Evolutionary conservation across 2,113 vertebrate genomes (phyloP), one percentile per base, ranked within the genome.

Genomic region (Lagopus muta): DNA sequence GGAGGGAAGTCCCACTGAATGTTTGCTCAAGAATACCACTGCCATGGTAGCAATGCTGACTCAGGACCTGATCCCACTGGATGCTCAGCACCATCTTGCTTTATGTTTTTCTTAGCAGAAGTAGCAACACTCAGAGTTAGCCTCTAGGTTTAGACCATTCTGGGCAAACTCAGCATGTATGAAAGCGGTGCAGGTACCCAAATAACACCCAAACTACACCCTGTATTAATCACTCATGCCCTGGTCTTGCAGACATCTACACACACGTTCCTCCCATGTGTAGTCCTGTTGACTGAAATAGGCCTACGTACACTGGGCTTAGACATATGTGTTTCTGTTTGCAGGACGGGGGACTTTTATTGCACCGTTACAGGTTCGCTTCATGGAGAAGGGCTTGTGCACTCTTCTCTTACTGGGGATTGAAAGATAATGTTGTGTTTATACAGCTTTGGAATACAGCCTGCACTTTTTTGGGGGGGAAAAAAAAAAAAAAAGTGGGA

Each of bases 341-440:
- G 80, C 66, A 94, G 89, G 86, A 87, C 90, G 92, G 73, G 83
- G 80, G 58, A 86, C 61, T 79, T 30, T 4, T 61, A 82, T 82
- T 91, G 78, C 55, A 87, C 50, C 8, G 3, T 30, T 55, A 74
- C 64, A 94, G 71, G 79, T 94, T 75, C 3, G 0, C 34, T 85
- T 93, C 74, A 80, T 7, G 8, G 48, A 90, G 91, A 94, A 95
- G 84, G 84, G 66, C 67, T 92, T 90, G 43, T 57, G 67, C 43
- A 87, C 80, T 17, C 92, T 85, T 88, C 86, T 86, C 66, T 92
- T 70, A 48, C 82, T 89, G 95, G 97, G 97, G 95, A 80, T 88
- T 90, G 89, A 94, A 97, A 98, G 98, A 98, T 92, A 98, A 98
- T 98, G 98, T 98, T 98, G 98, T 97, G 97, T 95, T 97, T 89